Conservation (phyloP, 2,797 vertebrate genomes). For the Novumbra hubbsi region DNA sequence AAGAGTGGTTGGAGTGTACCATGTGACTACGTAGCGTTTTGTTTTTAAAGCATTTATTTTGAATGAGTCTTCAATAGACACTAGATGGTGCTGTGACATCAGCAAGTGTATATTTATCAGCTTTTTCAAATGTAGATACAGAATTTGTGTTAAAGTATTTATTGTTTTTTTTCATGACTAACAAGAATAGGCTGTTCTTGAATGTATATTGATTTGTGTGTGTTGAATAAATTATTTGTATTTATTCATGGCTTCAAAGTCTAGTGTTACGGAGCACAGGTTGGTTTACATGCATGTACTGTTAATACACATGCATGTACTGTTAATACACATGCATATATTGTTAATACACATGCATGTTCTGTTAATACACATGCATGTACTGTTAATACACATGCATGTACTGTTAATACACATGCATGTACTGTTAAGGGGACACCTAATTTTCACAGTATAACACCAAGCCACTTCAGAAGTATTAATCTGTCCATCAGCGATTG, state of each 20-base stretch:
- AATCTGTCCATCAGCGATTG: too few species aligned
- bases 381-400: too few species aligned
- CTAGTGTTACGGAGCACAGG: not conserved
- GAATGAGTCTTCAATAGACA: conserved; percentile 36
- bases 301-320: too few species aligned
- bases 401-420: too few species aligned
- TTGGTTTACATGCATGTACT: not conserved
- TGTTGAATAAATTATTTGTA: conserved; percentile 60
- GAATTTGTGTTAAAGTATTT: conserved; percentile 12
- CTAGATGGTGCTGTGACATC: conserved; percentile 62
- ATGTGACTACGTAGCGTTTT: not conserved
- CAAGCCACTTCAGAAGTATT: too few species aligned
- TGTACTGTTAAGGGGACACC: too few species aligned
- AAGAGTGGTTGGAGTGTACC: not conserved
- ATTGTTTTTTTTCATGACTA: conserved; percentile 18
- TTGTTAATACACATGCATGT: too few species aligned
- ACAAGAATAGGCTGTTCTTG: conserved; percentile 12
- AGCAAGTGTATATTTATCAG: conserved; percentile 23
- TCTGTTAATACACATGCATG: too few species aligned
- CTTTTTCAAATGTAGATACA: not conserved
- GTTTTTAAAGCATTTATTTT: conserved; percentile 10
- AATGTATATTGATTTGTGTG: conserved; percentile 25
- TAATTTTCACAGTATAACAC: too few species aligned
- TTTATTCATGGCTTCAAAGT: conserved; percentile 2
- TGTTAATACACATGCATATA: too few species aligned